Conservation (phyloP, 2,888 invertebrate genomes). For the Drosophila robusta region DNA sequence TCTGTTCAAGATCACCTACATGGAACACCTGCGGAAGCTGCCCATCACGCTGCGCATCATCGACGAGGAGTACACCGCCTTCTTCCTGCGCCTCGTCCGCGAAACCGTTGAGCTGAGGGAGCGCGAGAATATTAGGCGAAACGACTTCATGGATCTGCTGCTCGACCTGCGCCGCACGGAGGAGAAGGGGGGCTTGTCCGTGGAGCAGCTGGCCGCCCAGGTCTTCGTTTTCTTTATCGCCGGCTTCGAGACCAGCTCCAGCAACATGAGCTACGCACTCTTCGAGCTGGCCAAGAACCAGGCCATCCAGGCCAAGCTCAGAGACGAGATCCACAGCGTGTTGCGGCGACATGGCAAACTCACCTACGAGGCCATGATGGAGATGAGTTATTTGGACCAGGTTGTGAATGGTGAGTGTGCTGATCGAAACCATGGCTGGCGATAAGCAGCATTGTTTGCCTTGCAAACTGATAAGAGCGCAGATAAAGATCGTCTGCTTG, state of each 20-base stretch:
- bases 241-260: constrained; percentile 86
- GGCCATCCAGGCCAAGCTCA: constrained; percentile 84
- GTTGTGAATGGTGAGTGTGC: constrained; percentile 84
- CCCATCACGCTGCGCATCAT: constrained; percentile 3
- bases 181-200: constrained; percentile 72
- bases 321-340: constrained; percentile 84
- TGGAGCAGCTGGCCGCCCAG: constrained; percentile 86
- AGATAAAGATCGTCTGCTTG: neutral
- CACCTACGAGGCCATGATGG: constrained; percentile 85
- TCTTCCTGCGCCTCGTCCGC: constrained; percentile 65
- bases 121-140: constrained; percentile 62
- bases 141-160: constrained; percentile 77
- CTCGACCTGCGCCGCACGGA: constrained; percentile 67
- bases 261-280: constrained; percentile 85
- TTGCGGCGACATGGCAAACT: constrained; percentile 83
- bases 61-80: constrained; percentile 8
- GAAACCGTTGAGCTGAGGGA: constrained; percentile 69
- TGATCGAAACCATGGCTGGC: neutral
- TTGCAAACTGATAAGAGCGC: neutral
- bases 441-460: neutral
- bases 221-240: constrained; percentile 86
- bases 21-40: constrained; percentile 7
- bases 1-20: constrained; percentile 57
- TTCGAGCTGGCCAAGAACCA: constrained; percentile 86
- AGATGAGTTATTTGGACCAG: constrained; percentile 86